Base-by-base conservation (phyloP, 2,888 invertebrate species). In the Zygaena filipendulae region DNA sequence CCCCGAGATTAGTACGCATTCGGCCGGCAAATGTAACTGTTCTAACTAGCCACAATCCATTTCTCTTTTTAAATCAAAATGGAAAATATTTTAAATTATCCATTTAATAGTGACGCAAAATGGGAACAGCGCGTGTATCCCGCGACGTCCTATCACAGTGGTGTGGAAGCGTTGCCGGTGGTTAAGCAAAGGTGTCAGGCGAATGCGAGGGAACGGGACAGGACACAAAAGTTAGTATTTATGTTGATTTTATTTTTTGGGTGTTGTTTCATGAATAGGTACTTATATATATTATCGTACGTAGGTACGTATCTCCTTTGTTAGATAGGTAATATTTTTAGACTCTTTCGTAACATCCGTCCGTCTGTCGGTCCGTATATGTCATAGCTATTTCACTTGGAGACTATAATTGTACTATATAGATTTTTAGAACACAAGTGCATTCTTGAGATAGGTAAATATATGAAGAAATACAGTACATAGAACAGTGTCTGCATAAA, bases 151-250 rank as follows among this genome's bases (percentile, higher is more conserved):
- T 62, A 49, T 35, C 66, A 51, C 42, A 66, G 47, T 43, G 47
- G 35, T 36, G 45, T 33, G 31, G 61, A 62, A 40, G 43, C 54
- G 9, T 55, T 62, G 27, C 69, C 74, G 43, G 74, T 31, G 43
- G 75, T 39, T 8, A 85, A 83, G 48, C 88, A 90, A 50, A 74
- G 91, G 38, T 87, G 85, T 51, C 90, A 91, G 49, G 91, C 91
- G 1, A 92, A 92, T 54, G 92, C 92, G 2, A 82, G 91, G 9
- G 92, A 92, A 56, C 79, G 92, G 36, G 91, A 89, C 59, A 81
- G 92, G 43, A 92, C 92, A 7, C 90, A 90, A 68, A 91, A 91
- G 91, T 92, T 82, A 80, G 69, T 74, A 64, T 48, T 45, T 33
- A 45, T 40, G 30, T 33, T 38, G 30, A 16, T 23, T 23, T 21